Percentiles rank a stretch among this genome's conserved stretches.
These are phyloP conservation scores for Trachelus iudaicus DNA, from an alignment of 2,888 invertebrate genomes.

Conservation along the genomic window DNA sequence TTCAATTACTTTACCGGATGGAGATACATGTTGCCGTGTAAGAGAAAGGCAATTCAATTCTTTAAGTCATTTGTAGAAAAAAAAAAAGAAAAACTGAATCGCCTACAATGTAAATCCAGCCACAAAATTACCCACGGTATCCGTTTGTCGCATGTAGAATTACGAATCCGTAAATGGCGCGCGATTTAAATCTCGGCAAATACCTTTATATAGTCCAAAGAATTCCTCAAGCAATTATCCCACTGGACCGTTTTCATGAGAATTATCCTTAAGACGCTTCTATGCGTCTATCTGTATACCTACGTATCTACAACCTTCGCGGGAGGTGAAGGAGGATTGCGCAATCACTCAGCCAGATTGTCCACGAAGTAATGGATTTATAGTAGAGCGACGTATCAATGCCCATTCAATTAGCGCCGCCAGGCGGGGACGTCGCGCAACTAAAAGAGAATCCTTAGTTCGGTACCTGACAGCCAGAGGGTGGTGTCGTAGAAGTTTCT, in stretches of 20 bases:
- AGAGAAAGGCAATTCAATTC: too few relatives aligned
- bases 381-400: constrained; percentile 40
- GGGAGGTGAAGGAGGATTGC: constrained; percentile 6
- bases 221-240: constrained; percentile 50
- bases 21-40: too few relatives aligned
- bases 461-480: too few relatives aligned
- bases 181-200: not conserved
- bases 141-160: not conserved
- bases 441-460: too few relatives aligned
- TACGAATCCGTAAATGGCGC: not conserved
- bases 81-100: not conserved
- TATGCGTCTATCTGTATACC: not conserved
- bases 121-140: too few relatives aligned
- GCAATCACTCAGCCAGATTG: constrained; percentile 30
- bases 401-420: constrained; percentile 46
- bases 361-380: constrained; percentile 45
- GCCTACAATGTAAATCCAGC: not conserved
- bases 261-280: too few relatives aligned
- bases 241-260: constrained; percentile 27
- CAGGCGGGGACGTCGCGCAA: too few relatives aligned
- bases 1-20: too few relatives aligned
- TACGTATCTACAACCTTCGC: not conserved
- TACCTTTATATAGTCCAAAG: too few relatives aligned
- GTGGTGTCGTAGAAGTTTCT: too few relatives aligned
- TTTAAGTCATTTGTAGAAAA: not conserved